Percentiles rank a stretch among this genome's conserved stretches.
Conservation (phyloP, 2,113 vertebrate genomes). For the Brevimyrus niger region DNA sequence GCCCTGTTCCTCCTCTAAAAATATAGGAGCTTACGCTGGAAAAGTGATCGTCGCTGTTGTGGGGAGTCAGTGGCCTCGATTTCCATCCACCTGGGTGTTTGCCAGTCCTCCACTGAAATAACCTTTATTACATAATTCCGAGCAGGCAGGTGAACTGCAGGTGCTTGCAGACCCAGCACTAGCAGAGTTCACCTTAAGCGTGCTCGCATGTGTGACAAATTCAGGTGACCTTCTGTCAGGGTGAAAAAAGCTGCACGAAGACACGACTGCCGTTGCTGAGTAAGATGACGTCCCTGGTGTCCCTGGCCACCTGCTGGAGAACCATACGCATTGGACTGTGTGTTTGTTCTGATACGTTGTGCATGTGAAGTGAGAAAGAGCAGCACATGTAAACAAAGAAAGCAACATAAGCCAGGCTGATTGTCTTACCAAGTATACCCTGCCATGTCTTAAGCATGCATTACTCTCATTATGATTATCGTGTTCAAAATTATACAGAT, state of each 20-base stretch:
- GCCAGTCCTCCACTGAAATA: slow-evolving; percentile 3
- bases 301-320: not conserved
- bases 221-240: not conserved
- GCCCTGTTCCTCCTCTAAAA: not conserved
- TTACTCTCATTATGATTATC: not conserved
- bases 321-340: not conserved
- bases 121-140: slow-evolving; percentile 30
- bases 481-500: not conserved
- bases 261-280: not conserved
- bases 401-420: not conserved
- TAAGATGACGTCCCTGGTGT: not conserved
- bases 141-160: not conserved
- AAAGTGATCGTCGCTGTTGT: not conserved
- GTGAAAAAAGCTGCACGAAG: not conserved
- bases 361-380: not conserved
- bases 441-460: not conserved
- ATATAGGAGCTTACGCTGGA: not conserved
- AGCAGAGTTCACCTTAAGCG: not conserved
- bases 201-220: slow-evolving; percentile 19
- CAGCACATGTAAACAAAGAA: not conserved
- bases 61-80: slow-evolving; percentile 36
- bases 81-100: slow-evolving; percentile 19
- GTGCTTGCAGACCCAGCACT: not conserved
- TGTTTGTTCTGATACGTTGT: not conserved
- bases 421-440: not conserved